Evolutionary conservation across 1,140 invertebrate genomes (phyloP), one percentile per base, ranked within the genome.

Genomic region (Ericerus pela): DNA sequence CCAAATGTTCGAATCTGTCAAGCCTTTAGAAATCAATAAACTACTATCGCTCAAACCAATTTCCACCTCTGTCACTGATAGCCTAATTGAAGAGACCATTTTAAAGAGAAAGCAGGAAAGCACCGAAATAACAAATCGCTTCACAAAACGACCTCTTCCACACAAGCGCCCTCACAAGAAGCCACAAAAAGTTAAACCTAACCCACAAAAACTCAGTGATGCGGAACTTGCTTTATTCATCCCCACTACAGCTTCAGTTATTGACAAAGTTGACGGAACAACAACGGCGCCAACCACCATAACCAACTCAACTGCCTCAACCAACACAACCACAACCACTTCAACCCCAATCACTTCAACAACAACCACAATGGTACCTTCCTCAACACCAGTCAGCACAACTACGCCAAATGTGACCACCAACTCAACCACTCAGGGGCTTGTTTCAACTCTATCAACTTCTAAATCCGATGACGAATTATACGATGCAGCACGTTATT

Each of bases 1-100:
- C 20, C 41, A 47, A 16, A 47, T 47, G 41, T 47, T 47, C 20
- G 41, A 47, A 24, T 47, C 41, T 4, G 41, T 47, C 14, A 47
- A 47, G 20, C 41, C 41, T 20, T 24, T 47, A 10, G 41, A 47
- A 24, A 47, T 47, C 41, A 47, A 47, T 24, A 47, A 47, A 14
- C 14, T 47, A 20, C 20, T 47, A 47, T 47, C 41, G 10, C 26
- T 47, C 41, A 47, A 47, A 24, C 12, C 41, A 16, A 47, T 47
- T 24, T 24, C 41, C 22, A n/a, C n/a, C n/a, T n/a, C n/a, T n/a
- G 41, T 47, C 20, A 47, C 41, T 16, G 41, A 47, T 24, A 47
- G 41, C 26, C 22, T 47, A 18, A 16, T 14, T 16, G 41, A 47
- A 24, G 16, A 47, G 14, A 47, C 41, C 10, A 47, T 24, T 2